These are phyloP conservation scores for Polia nebulosa DNA, from an alignment of 2,888 invertebrate species.

Conservation along the genomic window DNA sequence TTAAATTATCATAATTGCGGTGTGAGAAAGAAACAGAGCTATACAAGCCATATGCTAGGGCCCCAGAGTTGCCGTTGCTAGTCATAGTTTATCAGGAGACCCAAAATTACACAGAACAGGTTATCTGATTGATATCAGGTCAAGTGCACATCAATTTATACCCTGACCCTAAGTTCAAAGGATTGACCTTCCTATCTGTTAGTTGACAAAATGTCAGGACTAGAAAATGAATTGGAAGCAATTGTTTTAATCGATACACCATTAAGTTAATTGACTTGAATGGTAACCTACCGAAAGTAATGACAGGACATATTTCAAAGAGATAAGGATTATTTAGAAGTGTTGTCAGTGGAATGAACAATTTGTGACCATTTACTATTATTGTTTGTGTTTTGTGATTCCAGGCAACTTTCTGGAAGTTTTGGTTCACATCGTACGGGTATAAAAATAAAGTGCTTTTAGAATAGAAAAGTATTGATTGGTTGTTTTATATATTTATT, in stretches of 20 bases:
- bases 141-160: not conserved
- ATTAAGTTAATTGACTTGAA: conserved; percentile 30
- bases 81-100: not conserved
- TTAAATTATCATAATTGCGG: too few species aligned
- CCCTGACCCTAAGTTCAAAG: not conserved
- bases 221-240: conserved; percentile 21
- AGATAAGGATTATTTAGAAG: conserved; percentile 14
- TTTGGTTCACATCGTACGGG: not conserved
- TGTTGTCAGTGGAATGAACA: not conserved
- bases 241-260: conserved; percentile 38
- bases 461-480: not conserved
- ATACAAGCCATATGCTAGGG: too few species aligned
- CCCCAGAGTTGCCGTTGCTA: too few species aligned
- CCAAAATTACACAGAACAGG: not conserved
- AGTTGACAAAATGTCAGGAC: conserved; percentile 22
- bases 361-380: not conserved
- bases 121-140: not conserved
- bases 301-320: conserved; percentile 15
- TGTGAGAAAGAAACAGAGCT: too few species aligned
- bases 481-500: not conserved
- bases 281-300: conserved; percentile 26
- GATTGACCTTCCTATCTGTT: not conserved
- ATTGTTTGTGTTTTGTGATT: not conserved
- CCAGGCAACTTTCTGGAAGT: not conserved
- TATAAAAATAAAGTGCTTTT: not conserved